Evolutionary conservation across 2,113 vertebrate genomes (phyloP).

Genomic region (Emydura subglobosa): DNA sequence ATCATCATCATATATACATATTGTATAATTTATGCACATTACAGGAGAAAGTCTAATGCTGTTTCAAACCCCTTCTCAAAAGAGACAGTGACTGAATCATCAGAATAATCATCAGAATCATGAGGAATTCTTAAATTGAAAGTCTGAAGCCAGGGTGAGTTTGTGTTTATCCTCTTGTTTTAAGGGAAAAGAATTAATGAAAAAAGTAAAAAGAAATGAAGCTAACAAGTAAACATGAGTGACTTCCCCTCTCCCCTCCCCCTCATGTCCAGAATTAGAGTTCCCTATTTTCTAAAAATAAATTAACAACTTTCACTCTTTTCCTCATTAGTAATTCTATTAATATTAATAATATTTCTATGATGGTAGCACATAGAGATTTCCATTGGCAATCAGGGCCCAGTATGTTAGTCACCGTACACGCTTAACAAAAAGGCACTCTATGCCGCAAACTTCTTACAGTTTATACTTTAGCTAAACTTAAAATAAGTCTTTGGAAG

Average conservation of each 20-base stretch:
- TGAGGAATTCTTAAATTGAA: not conserved
- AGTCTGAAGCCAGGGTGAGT: not conserved
- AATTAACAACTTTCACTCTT: not conserved
- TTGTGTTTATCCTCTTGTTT: not conserved
- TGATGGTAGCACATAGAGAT: too few species aligned
- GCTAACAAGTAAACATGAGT: not conserved
- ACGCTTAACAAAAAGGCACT: not conserved
- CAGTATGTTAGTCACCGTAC: not conserved
- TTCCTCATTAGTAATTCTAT: not conserved
- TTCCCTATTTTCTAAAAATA: not conserved
- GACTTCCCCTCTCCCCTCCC: rapidly evolving
- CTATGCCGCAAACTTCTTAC: not conserved
- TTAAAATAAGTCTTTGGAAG: not conserved
- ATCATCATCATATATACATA: not conserved
- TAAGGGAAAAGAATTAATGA: not conserved
- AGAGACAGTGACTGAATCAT: not conserved
- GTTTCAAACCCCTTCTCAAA: not conserved
- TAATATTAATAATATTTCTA: too few species aligned
- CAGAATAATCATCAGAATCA: not conserved
- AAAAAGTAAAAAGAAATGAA: not conserved
- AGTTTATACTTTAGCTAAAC: not conserved
- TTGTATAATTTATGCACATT: not conserved
- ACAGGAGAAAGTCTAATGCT: not conserved
- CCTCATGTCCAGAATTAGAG: not conserved
- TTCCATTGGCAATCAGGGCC: not conserved